Evolutionary conservation across 64 coral and sea anemone species (phyloP).

Genomic region (Montipora cactus): DNA sequence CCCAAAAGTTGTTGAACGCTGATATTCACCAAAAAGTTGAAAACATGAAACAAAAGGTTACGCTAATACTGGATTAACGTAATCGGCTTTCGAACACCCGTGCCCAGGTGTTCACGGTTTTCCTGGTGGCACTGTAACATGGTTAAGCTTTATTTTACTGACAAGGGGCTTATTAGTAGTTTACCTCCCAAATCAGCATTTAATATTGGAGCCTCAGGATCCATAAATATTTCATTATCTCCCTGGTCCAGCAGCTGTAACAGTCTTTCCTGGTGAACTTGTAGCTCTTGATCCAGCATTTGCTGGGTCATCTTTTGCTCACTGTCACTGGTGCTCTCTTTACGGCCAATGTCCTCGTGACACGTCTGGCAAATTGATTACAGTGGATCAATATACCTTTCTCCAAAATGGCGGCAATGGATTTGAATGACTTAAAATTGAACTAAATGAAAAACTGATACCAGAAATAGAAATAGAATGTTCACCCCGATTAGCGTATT

Average conservation of each 20-base stretch:
- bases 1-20: too few relatives aligned
- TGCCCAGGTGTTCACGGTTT: too few relatives aligned
- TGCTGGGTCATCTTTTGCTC: slow-evolving; percentile 82
- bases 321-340: slow-evolving; percentile 80
- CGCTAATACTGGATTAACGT: too few relatives aligned
- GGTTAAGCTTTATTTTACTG: background rate
- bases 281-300: slow-evolving; percentile 82
- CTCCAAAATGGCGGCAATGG: too few relatives aligned
- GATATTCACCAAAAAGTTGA: too few relatives aligned
- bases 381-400: background rate
- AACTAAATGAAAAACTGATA: too few relatives aligned
- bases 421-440: too few relatives aligned
- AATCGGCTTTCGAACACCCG: too few relatives aligned
- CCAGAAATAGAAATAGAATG: too few relatives aligned
- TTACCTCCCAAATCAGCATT: background rate
- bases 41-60: too few relatives aligned
- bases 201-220: slow-evolving; percentile 52
- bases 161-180: background rate
- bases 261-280: slow-evolving; percentile 90
- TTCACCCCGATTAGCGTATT: too few relatives aligned
- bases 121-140: too few relatives aligned
- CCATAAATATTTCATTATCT: slow-evolving; percentile 75
- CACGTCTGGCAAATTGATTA: slow-evolving; percentile 26
- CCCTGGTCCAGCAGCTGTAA: slow-evolving; percentile 87
- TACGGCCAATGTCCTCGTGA: slow-evolving; percentile 73